These are phyloP conservation scores for Elgonia sp. DNA, from an alignment of 2,888 invertebrate species.

Conservation along the genomic window DNA sequence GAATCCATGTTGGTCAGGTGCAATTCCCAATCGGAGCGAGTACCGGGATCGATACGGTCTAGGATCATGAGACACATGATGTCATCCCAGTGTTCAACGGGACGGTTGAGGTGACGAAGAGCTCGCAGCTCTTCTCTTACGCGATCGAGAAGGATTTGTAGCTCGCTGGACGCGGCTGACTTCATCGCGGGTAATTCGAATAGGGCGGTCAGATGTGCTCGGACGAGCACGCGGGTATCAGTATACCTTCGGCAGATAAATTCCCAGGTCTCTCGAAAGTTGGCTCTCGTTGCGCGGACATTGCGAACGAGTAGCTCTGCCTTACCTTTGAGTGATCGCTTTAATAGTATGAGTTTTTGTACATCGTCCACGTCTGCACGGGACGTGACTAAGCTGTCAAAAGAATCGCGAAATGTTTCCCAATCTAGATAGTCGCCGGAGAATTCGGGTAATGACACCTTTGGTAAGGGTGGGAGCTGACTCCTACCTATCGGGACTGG, in stretches of 20 bases:
- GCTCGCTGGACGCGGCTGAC: too few relatives aligned
- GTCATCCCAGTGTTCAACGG: conserved; percentile 7
- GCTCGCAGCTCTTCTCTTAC: conserved; percentile 46
- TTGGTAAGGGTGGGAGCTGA: conserved; percentile 17
- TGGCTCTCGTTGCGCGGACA: conserved; percentile 46
- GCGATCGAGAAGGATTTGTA: background rate
- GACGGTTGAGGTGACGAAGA: background rate
- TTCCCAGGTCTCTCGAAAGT: conserved; percentile 68
- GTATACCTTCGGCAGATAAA: conserved; percentile 62
- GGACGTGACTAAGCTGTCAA: conserved; percentile 17
- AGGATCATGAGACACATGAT: background rate
- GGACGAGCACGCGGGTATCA: conserved; percentile 64
- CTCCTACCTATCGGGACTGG: background rate
- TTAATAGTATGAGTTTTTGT: conserved; percentile 70
- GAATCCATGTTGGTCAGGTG: background rate
- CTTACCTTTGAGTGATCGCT: conserved; percentile 61
- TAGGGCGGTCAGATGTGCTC: conserved; percentile 60
- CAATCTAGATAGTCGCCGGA: conserved; percentile 39
- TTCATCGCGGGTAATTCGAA: conserved; percentile 20
- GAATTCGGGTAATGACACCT: conserved; percentile 35
- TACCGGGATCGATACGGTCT: background rate
- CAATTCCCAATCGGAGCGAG: conserved; percentile 22
- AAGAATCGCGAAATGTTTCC: conserved; percentile 38
- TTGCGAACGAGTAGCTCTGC: conserved; percentile 63
- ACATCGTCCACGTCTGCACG: conserved; percentile 41